Base-by-base conservation (phyloP, 2,888 invertebrate species). In the Bedellia somnulentella region DNA sequence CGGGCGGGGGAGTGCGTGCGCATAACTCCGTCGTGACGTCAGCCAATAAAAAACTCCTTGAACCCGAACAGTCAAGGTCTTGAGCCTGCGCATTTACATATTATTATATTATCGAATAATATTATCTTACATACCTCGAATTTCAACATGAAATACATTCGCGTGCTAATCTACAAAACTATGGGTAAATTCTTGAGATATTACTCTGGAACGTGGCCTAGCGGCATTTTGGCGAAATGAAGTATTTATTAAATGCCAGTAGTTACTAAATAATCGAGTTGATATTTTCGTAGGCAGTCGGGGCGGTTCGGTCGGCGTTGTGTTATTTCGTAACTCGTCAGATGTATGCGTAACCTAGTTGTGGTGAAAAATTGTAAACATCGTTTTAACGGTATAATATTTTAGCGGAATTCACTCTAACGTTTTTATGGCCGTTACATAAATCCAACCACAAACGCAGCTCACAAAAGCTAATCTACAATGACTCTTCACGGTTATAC, bases 1-100 rank as follows among this genome's bases (percentile, higher is more conserved):
- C 26, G 31, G 37, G 24, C 40, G 38, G 38, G 35, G 36, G 42
- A 33, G 23, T 11, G 24, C 28, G 58, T 56, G 61, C 67, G 61
- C 73, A 73, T 73, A 67, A 47, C 70, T 67, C 43, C 41, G 44
- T 42, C 47, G 48, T 71, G 71, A 67, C 71, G 73, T 73, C 73
- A 73, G 50, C 53, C 47, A 50, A 52, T 56, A 59, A 66, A 64
- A 64, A 68, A 63, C 55, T 47, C 59, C 59, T 48, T 68, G 67
- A 70, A 70, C 71, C 57, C 60, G 47, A 49, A 59, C 55, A n/a
- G n/a, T 61, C 70, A 70, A 68, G 71, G 70, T 47, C 63, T 57
- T 41, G 49, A 11, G 30, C 22, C 28, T 59, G 52, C 52, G 58
- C 58, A 59, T 61, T 59, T 56, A 50, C 47, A 49, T 53, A 43